Base-by-base conservation (phyloP, 2,797 vertebrate species). In the Urosaurus nigricauda region DNA sequence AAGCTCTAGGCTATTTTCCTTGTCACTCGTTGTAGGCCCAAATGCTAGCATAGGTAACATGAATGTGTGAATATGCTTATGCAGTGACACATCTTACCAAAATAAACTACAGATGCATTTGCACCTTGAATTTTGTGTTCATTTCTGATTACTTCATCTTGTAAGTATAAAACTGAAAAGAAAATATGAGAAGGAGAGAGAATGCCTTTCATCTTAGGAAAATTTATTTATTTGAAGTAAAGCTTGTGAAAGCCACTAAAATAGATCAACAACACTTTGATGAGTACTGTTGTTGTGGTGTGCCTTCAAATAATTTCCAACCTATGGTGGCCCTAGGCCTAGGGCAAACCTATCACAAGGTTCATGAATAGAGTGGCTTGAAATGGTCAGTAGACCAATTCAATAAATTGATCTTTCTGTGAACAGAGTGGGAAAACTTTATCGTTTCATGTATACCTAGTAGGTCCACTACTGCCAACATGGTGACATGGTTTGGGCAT, bases 61-160 rank as follows among this genome's bases (percentile, higher is more conserved):
- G 47, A 58, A 53, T 86, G 53, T 86, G 84, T 29, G 37, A 82
- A 82, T 32, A 43, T 13, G 19, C 3, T 58, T 60, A 1, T 74
- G 24, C 75, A 60, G 51, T 65, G 29, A 86, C 56, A 16, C 17
- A 43, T 58, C 21, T 71, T 74, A 60, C 40, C 60, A 68, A 89
- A 89, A 65, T 32, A 86, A 58, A 89, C n/a, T 56, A 40, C n/a
- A 60, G 78, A 4, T 81, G 32, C 80, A 79, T 43, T 81, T 60
- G 26, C 40, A 58, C 16, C 1, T 79, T 56, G 56, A 74, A 58
- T 74, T 80, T 60, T 32, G 24, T 47, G 16, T 24, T 82, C 70
- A 89, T 35, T 63, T 85, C 40, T 81, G 40, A 35, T 58, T 35
- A 40, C 17, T 32, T 40, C 71, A 68, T 68, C 35, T 68, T 82